These are phyloP conservation scores for Drosophila kanekoi DNA, from an alignment of 2,888 invertebrate genomes.

Conservation along the genomic window DNA sequence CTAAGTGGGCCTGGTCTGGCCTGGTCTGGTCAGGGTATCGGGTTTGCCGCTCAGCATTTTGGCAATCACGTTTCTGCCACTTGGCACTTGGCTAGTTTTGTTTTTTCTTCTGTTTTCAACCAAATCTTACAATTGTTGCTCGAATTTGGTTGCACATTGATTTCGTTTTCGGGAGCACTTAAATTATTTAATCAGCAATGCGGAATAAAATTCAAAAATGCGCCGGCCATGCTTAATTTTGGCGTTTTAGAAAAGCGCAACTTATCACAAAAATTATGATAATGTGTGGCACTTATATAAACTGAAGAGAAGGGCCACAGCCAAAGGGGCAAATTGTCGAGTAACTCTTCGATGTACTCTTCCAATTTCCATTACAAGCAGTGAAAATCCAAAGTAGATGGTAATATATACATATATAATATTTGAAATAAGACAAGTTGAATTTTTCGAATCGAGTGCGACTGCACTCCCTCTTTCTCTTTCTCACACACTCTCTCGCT, in stretches of 20 bases:
- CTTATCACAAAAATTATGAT: constrained; percentile 3
- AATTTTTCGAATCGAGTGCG: no score
- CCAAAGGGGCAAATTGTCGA: no score
- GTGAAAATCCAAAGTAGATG: no score
- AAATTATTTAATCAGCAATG: constrained; percentile 52
- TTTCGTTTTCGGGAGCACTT: constrained; percentile 33
- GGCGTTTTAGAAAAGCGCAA: constrained; percentile 5
- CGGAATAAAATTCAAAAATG: constrained; percentile 38
- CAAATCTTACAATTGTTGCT: constrained; percentile 49
- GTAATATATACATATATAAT: no score
- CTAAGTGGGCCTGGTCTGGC: constrained; percentile 32
- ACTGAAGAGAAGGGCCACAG: no score
- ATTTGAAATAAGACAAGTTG: no score
- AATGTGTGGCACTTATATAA: constrained; percentile 9
- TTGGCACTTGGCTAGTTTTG: constrained; percentile 63
- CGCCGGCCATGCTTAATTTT: constrained; percentile 9
- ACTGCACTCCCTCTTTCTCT: no score
- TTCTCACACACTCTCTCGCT: no score
- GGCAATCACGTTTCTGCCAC: constrained; percentile 82
- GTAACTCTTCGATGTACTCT: no score
- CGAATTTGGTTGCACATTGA: constrained; percentile 37
- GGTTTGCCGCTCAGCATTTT: constrained; percentile 49
- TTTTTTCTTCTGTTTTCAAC: constrained; percentile 25
- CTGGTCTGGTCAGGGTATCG: constrained; percentile 22
- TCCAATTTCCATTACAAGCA: no score